Conservation (phyloP, 2,888 invertebrate species). For the Parthenolecanium corni region DNA sequence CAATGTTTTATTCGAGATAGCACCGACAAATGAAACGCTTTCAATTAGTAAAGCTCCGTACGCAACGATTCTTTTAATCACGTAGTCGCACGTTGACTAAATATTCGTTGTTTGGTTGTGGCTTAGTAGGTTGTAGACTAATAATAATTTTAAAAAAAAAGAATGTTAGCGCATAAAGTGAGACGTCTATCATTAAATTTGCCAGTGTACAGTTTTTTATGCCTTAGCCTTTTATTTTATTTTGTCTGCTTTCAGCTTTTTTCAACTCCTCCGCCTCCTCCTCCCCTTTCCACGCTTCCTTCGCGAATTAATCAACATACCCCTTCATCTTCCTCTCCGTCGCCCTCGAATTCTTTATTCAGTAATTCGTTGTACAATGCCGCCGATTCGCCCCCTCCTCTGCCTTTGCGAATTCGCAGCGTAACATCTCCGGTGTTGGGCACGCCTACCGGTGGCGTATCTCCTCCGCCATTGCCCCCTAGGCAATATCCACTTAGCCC, state of each 20-base stretch:
- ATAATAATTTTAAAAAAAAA: too few relatives aligned
- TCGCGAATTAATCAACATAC: conserved; percentile 17
- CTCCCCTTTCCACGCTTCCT: conserved; percentile 29
- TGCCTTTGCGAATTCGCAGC: conserved; percentile 40
- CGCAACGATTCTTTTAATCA: too few relatives aligned
- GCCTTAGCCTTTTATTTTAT: too few relatives aligned
- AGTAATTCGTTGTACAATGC: not conserved
- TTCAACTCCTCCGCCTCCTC: conserved; percentile 29
- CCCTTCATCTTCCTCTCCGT: conserved; percentile 22
- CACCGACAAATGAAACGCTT: not conserved
- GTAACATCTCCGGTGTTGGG: conserved; percentile 36
- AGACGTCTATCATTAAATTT: too few relatives aligned
- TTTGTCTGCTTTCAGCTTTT: conserved; percentile 27
- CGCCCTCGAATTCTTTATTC: conserved; percentile 4
- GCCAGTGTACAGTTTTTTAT: conserved; percentile 19
- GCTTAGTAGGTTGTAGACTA: not conserved
- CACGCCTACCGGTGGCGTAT: conserved; percentile 30
- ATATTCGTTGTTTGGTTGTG: not conserved
- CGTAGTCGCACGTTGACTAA: too few relatives aligned
- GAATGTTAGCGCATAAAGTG: too few relatives aligned
- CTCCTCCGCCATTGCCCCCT: conserved; percentile 39
- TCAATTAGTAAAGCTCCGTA: not conserved
- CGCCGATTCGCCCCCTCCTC: conserved; percentile 40
- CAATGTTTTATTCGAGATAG: too few relatives aligned
- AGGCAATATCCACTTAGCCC: conserved; percentile 30